phyloP scores from a whole-genome alignment of 2,113 vertebrate species.

The Galemys pyrenaicus region DNA sequence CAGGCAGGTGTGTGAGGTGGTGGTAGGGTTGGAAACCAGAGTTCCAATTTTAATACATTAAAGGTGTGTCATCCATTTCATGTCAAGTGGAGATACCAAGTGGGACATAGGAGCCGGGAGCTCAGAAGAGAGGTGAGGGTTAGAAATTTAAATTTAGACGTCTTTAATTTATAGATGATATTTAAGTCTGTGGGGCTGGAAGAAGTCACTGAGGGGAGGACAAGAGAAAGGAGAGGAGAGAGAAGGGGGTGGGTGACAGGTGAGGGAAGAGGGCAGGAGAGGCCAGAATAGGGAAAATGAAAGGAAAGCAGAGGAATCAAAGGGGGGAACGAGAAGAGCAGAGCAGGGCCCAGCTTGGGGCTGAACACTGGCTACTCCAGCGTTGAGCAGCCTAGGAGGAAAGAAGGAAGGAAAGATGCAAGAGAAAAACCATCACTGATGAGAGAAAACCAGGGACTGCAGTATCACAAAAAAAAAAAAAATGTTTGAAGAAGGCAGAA shows the following conservation, averaged over 20 bases:
- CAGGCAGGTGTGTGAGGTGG: not conserved
- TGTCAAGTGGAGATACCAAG: not conserved
- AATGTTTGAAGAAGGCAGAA: not conserved
- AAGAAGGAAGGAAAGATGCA: not conserved
- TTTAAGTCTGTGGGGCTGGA: not conserved
- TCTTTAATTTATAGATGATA: not conserved
- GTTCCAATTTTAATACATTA: not conserved
- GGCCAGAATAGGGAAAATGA: not conserved
- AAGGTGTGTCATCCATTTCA: not conserved
- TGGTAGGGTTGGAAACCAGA: not conserved
- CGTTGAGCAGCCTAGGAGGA: not conserved
- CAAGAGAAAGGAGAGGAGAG: not conserved
- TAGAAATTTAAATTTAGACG: not conserved
- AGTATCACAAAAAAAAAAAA: slow-evolving; percentile 5
- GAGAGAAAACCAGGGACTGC: not conserved
- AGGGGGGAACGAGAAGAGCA: not conserved
- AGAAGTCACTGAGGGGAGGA: not conserved
- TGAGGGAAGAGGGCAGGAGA: not conserved
- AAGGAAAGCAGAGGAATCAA: not conserved
- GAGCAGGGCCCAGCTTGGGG: not conserved
- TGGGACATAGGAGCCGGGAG: not conserved
- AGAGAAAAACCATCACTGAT: not conserved
- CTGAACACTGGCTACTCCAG: not conserved
- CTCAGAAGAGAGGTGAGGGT: not conserved
- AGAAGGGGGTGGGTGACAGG: not conserved